Percentiles rank a stretch among this genome's conserved stretches.
Evolutionary conservation across 1,140 invertebrate genomes (phyloP).

Genomic region (Euwallacea fornicatus): DNA sequence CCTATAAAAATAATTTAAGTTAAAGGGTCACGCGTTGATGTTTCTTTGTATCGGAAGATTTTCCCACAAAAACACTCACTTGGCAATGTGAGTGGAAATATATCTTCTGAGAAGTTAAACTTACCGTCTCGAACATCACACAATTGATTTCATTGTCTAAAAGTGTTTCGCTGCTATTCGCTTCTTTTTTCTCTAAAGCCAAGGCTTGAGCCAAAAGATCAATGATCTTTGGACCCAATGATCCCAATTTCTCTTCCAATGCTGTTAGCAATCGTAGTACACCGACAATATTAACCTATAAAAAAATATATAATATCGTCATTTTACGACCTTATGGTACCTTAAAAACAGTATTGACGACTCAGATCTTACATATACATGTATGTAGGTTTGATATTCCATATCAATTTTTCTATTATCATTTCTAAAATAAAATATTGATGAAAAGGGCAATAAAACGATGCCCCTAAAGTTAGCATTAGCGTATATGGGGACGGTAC

Average conservation of each 20-base stretch:
- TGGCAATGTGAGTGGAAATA: too few species aligned
- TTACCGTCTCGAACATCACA: constrained; percentile 73
- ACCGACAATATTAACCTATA: constrained; percentile 64
- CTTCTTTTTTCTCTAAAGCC: constrained; percentile 72
- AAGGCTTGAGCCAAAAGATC: constrained; percentile 72
- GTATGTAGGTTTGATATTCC: neutral
- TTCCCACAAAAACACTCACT: too few species aligned
- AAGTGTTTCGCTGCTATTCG: constrained; percentile 74
- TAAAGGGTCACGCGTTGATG: neutral
- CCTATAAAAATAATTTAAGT: constrained; percentile 15
- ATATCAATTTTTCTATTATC: neutral
- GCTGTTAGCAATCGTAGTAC: constrained; percentile 75
- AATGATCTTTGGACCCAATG: constrained; percentile 75
- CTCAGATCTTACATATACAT: neutral
- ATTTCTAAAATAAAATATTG: neutral
- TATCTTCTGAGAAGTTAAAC: neutral
- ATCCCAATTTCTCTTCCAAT: constrained; percentile 77
- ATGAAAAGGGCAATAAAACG: neutral
- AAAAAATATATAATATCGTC: neutral
- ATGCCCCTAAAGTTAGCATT: too few species aligned
- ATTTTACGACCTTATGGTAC: too few species aligned
- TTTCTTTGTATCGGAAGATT: neutral
- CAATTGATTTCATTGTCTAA: constrained; percentile 69
- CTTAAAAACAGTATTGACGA: too few species aligned
- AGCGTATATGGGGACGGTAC: too few species aligned